Percentiles rank a stretch among this genome's conserved stretches.
Evolutionary conservation across 1,140 invertebrate genomes (phyloP).

Genomic region (Bombus balteatus): DNA sequence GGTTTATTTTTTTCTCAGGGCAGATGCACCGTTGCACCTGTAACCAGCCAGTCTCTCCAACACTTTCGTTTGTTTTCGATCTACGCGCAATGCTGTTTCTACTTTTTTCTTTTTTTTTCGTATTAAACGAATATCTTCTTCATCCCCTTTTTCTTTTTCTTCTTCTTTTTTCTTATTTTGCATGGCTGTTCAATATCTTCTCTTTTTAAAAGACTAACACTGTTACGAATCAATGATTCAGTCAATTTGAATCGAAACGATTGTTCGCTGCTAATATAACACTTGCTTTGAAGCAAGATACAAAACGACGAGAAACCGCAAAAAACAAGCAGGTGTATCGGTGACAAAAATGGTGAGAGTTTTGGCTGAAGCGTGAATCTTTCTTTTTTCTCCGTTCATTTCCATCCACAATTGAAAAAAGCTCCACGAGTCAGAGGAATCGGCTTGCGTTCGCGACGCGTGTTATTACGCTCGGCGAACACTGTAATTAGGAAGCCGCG

Average conservation of each 20-base stretch:
- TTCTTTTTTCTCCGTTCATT: neutral
- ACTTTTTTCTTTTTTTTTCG: neutral
- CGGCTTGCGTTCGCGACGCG: neutral
- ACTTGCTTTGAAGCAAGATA: neutral
- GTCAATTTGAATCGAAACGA: neutral
- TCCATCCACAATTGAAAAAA: neutral
- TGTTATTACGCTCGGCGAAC: conserved; percentile 31
- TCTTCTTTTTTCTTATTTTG: neutral
- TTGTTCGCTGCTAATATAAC: neutral
- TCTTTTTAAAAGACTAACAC: neutral
- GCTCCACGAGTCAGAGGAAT: neutral
- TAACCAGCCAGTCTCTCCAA: neutral
- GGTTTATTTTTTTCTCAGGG: neutral
- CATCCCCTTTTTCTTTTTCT: neutral
- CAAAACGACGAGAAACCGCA: neutral
- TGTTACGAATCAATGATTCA: neutral
- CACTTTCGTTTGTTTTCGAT: conserved; percentile 2
- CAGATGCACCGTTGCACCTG: conserved; percentile 28
- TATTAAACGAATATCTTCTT: neutral
- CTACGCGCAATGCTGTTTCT: neutral
- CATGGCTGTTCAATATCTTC: neutral
- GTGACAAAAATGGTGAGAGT: too few species aligned
- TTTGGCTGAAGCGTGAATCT: neutral
- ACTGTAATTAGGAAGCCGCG: conserved; percentile 29
- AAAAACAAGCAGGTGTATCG: neutral